phyloP scores from a whole-genome alignment of 2,113 vertebrate species.

The Monopterus albus region DNA sequence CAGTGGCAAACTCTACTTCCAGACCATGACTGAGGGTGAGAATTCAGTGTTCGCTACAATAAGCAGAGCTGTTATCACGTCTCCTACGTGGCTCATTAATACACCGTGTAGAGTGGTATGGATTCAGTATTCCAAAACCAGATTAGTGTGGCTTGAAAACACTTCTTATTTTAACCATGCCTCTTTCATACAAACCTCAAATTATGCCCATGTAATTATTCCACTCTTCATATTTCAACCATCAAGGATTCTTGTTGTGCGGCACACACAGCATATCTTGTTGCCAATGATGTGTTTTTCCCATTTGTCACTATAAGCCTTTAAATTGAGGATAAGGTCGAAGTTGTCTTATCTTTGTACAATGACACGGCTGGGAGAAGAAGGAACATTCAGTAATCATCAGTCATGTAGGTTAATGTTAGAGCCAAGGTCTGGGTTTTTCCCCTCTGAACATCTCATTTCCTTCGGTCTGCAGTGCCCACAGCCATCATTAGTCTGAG shows the following conservation, averaged over 20 bases:
- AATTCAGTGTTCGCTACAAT: slow-evolving; percentile 41
- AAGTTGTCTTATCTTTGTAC: slow-evolving; percentile 40
- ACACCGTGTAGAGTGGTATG: slow-evolving; percentile 15
- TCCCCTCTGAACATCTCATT: slow-evolving; percentile 75
- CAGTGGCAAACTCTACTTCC: slow-evolving; percentile 99
- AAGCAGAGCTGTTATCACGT: slow-evolving; percentile 57
- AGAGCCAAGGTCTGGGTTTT: slow-evolving; percentile 61
- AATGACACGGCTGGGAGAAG: slow-evolving; percentile 32
- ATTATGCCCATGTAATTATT: neutral
- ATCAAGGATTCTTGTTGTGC: neutral
- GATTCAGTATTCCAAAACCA: slow-evolving; percentile 14
- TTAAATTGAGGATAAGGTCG: slow-evolving; percentile 19
- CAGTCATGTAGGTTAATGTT: slow-evolving; percentile 65
- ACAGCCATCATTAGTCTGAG: slow-evolving; percentile 68
- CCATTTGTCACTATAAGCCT: slow-evolving; percentile 7
- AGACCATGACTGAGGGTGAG: slow-evolving; percentile 99
- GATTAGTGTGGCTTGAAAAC: slow-evolving; percentile 7
- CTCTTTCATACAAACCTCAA: slow-evolving; percentile 4
- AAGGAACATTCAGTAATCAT: slow-evolving; percentile 57
- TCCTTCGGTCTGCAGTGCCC: slow-evolving; percentile 55
- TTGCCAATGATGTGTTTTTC: neutral
- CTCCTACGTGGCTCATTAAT: slow-evolving; percentile 33
- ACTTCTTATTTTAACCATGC: neutral
- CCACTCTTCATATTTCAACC: neutral
- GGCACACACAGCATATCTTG: neutral